These are phyloP conservation scores for Clanis bilineata DNA, from an alignment of 2,888 invertebrate genomes.

Conservation along the genomic window DNA sequence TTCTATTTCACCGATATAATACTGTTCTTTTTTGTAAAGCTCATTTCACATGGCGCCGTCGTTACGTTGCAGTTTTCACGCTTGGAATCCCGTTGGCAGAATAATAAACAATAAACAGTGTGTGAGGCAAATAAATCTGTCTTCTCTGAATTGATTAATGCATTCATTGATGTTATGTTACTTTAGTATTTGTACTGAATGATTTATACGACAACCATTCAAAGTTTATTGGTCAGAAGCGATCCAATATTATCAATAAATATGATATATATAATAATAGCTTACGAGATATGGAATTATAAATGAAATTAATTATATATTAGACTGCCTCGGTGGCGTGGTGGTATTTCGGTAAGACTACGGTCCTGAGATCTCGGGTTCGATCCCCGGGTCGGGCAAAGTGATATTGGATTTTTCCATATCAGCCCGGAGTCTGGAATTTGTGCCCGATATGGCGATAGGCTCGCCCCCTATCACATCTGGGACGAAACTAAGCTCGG, in stretches of 20 bases:
- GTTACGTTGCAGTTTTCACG: slow-evolving; percentile 6
- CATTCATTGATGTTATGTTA: slow-evolving; percentile 28
- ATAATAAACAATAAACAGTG: slow-evolving; percentile 7
- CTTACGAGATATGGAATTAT: too few relatives aligned
- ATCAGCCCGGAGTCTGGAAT: too few relatives aligned
- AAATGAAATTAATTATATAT: too few relatives aligned
- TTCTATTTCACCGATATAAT: neutral
- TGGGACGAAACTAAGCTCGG: too few relatives aligned
- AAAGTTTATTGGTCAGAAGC: neutral
- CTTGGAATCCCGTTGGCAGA: slow-evolving; percentile 3
- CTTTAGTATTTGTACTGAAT: slow-evolving; percentile 24
- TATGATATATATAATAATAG: too few relatives aligned
- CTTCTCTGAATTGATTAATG: slow-evolving; percentile 32
- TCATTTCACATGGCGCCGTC: neutral
- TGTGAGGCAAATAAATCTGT: slow-evolving; percentile 29
- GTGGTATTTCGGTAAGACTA: too few relatives aligned
- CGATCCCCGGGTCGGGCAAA: too few relatives aligned
- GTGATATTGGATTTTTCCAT: too few relatives aligned
- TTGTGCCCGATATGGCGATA: too few relatives aligned
- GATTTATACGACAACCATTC: slow-evolving; percentile 28
- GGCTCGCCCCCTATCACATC: too few relatives aligned
- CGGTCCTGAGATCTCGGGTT: too few relatives aligned
- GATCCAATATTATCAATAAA: neutral
- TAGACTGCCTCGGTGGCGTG: too few relatives aligned
- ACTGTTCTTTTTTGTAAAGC: neutral